Percentiles rank a stretch among this genome's conserved stretches.
Conservation (phyloP, 2,888 invertebrate genomes). For the Hemicrepidius hirtus region DNA sequence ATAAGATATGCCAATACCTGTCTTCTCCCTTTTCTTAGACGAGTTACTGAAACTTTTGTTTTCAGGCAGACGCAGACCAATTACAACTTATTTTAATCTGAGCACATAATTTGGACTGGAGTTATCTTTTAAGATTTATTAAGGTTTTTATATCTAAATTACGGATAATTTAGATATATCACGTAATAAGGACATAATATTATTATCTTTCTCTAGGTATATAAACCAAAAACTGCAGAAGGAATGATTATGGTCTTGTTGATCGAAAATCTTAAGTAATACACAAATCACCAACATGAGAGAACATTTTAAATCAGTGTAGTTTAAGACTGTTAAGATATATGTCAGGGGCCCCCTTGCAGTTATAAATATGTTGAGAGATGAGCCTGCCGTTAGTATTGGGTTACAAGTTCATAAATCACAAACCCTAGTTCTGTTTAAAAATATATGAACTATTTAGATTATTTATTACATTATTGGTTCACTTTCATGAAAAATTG, state of each 20-base stretch:
- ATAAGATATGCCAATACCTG: slow-evolving; percentile 50
- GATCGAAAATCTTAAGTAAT: too few relatives aligned
- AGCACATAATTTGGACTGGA: slow-evolving; percentile 10
- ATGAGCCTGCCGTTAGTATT: slow-evolving; percentile 28
- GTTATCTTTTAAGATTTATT: slow-evolving; percentile 12
- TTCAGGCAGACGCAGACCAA: slow-evolving; percentile 13
- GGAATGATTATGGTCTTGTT: too few relatives aligned
- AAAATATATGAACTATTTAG: slow-evolving; percentile 42
- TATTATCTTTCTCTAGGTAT: too few relatives aligned
- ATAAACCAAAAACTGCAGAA: too few relatives aligned
- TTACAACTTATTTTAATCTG: slow-evolving; percentile 19
- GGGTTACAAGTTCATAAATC: slow-evolving; percentile 47
- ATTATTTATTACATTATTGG: slow-evolving; percentile 47
- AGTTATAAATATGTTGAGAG: slow-evolving; percentile 45
- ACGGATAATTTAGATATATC: not conserved
- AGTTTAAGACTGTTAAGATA: slow-evolving; percentile 3
- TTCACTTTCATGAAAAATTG: not conserved
- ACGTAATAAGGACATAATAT: too few relatives aligned
- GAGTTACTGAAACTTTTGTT: slow-evolving; percentile 26
- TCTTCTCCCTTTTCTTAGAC: slow-evolving; percentile 22
- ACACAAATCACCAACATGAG: too few relatives aligned
- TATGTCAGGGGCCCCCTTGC: not conserved
- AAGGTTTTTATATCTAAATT: slow-evolving; percentile 9
- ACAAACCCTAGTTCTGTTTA: slow-evolving; percentile 34
- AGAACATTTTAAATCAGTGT: too few relatives aligned